Percentiles rank a stretch among this genome's conserved stretches.
Evolutionary conservation across 2,113 vertebrate species (phyloP).

Genomic region (Protobothrops mucrosquamatus): DNA sequence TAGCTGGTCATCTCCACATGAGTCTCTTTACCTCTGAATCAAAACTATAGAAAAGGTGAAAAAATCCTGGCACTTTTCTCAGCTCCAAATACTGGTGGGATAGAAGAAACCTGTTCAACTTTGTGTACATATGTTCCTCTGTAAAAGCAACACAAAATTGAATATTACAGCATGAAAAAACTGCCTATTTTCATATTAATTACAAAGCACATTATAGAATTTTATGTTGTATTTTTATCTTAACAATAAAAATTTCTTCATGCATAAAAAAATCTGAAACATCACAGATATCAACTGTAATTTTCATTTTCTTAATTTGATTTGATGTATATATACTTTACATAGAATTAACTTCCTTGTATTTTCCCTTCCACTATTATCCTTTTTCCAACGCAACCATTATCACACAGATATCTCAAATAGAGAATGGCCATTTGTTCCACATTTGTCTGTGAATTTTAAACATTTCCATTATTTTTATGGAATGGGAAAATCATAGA

Average conservation of each 20-base stretch:
- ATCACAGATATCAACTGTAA: not conserved
- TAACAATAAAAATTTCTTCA: not conserved
- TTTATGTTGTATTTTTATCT: not conserved
- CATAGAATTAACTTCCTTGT: not conserved
- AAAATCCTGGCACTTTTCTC: conserved; percentile 89
- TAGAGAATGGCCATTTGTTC: not conserved
- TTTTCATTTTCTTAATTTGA: not conserved
- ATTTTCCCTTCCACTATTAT: not conserved
- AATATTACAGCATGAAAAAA: not conserved
- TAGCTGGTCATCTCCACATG: too few species aligned
- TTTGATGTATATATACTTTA: not conserved
- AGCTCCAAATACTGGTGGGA: conserved; percentile 86
- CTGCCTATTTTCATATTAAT: accelerated
- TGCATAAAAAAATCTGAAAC: not conserved
- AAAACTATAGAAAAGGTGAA: conserved; percentile 90
- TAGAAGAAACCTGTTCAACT: conserved; percentile 85
- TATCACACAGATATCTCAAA: not conserved
- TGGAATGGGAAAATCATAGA: not conserved
- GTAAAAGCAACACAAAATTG: conserved; percentile 8
- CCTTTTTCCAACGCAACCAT: not conserved
- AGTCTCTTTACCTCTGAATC: conserved; percentile 80
- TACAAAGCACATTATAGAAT: not conserved
- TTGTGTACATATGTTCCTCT: conserved; percentile 96
- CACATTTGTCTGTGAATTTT: not conserved
- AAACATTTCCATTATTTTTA: not conserved